phyloP scores from a whole-genome alignment of 2,797 vertebrate species.

The Eptatretus atami region DNA sequence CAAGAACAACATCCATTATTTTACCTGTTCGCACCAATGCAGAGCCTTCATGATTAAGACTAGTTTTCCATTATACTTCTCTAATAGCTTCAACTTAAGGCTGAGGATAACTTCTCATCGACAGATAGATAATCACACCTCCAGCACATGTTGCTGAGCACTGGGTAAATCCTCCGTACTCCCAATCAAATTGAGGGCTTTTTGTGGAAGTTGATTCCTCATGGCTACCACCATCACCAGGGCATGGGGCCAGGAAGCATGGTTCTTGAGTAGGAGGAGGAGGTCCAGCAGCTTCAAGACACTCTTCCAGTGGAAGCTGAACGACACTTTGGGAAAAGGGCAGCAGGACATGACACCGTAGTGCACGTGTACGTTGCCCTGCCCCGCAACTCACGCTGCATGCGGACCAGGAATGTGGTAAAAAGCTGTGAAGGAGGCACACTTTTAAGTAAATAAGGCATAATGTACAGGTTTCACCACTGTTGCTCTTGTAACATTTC shows the following conservation, averaged over 20 bases:
- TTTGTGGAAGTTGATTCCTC: conserved; percentile 8
- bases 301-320: conserved; percentile 52
- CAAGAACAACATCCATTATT: no score
- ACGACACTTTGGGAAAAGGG: conserved; percentile 39
- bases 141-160: conserved; percentile 40
- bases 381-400: conserved; percentile 41
- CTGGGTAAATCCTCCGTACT: conserved; percentile 34
- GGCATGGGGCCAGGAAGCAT: conserved; percentile 24
- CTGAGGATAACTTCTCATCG: conserved; percentile 1
- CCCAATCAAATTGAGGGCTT: conserved; percentile 27
- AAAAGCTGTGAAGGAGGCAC: conserved; percentile 20
- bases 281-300: conserved; percentile 15
- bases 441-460: background rate
- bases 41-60: no score
- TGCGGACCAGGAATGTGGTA: conserved; percentile 44
- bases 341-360: conserved; percentile 41
- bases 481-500: background rate
- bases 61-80: no score
- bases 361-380: conserved; percentile 26
- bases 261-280: conserved; percentile 18
- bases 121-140: conserved; percentile 18
- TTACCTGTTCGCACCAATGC: no score
- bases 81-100: no score
- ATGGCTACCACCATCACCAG: conserved; percentile 10
- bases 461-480: background rate